Evolutionary conservation across 2,113 vertebrate species (phyloP).

Genomic region (Bubo scandiacus): DNA sequence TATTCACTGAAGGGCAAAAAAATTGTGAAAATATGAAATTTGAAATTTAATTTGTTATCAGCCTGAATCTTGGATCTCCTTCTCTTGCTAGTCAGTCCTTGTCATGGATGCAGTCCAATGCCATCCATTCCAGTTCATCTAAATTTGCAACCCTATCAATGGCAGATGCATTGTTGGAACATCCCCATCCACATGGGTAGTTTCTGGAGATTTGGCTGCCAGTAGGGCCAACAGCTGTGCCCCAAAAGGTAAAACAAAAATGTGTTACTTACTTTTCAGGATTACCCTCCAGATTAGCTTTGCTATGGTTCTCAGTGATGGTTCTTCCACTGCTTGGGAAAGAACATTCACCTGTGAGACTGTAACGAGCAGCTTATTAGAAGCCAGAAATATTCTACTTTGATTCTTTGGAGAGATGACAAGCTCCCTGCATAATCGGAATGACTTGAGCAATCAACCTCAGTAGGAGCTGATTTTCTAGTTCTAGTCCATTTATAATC

Average conservation of each 20-base stretch:
- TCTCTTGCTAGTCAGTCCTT: not conserved
- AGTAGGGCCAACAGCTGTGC: not conserved
- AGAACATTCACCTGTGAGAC: not conserved
- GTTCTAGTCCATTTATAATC: slow-evolving; percentile 12
- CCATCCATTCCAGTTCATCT: not conserved
- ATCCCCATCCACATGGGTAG: not conserved
- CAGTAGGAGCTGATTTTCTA: slow-evolving; percentile 24
- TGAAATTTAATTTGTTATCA: not conserved
- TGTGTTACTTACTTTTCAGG: not conserved
- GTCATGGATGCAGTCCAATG: not conserved
- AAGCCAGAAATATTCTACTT: not conserved
- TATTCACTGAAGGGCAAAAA: not conserved
- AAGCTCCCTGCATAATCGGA: not conserved
- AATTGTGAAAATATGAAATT: not conserved
- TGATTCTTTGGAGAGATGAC: not conserved
- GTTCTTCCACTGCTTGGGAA: not conserved
- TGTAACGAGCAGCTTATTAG: not conserved
- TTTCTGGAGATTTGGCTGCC: not conserved
- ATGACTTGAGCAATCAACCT: slow-evolving; percentile 1
- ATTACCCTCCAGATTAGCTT: not conserved
- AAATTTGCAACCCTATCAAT: not conserved
- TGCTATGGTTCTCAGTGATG: not conserved
- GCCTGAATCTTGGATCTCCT: not conserved
- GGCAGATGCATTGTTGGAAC: not conserved
- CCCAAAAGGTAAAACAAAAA: not conserved